phyloP scores from a whole-genome alignment of 2,113 vertebrate genomes.

The Harpagus bidentatus region DNA sequence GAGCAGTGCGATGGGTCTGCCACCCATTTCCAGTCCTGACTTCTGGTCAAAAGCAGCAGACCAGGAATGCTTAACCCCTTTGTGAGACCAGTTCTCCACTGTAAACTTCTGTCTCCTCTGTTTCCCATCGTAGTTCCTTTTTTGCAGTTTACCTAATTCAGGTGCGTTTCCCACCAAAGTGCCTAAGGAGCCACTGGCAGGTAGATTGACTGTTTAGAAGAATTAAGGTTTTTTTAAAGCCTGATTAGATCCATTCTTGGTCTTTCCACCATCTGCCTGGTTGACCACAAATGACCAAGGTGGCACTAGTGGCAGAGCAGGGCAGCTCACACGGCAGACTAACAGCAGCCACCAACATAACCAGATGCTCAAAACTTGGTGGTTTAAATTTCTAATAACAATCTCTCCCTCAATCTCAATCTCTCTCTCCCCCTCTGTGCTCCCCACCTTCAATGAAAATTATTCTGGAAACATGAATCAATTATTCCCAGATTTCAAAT shows the following conservation, averaged over 20 bases:
- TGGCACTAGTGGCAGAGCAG: neutral
- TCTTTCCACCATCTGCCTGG: too few species aligned
- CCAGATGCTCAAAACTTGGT: neutral
- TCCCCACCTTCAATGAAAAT: neutral
- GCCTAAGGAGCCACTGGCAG: neutral
- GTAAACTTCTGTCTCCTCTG: neutral
- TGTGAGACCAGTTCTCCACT: neutral
- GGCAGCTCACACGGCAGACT: neutral
- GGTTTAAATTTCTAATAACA: neutral
- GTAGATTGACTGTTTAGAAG: neutral
- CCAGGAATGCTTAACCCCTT: neutral
- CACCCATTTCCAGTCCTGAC: neutral
- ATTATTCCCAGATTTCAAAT: constrained; percentile 18
- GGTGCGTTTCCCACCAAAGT: neutral
- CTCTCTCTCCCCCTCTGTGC: too few species aligned
- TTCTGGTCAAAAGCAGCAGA: neutral
- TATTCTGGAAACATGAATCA: neutral
- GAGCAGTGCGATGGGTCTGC: neutral
- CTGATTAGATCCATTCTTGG: neutral
- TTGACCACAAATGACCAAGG: neutral
- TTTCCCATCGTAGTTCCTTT: neutral
- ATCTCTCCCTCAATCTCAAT: neutral
- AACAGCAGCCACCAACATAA: neutral
- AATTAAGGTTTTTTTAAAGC: neutral
- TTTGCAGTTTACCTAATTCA: neutral